Percentiles rank a stretch among this genome's conserved stretches.
Evolutionary conservation across 2,113 vertebrate species (phyloP).

Genomic region (Phainopepla nitens): DNA sequence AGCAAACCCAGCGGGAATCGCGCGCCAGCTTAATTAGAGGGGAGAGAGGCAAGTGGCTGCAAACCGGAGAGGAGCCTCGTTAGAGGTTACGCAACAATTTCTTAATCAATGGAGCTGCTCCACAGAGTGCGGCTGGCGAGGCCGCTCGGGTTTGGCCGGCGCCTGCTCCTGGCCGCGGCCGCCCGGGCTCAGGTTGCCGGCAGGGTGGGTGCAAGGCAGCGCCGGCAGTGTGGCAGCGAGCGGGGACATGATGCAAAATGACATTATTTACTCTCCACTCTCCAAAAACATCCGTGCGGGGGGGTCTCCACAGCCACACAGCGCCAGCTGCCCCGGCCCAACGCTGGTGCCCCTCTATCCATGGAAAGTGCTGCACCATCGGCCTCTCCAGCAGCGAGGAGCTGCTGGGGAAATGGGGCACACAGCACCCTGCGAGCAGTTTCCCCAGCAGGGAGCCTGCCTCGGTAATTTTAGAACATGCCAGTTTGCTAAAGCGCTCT

Average conservation of each 20-base stretch:
- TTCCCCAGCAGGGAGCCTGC: neutral
- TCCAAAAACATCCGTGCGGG: accelerated
- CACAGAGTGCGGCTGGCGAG: neutral
- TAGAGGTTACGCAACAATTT: constrained; percentile 24
- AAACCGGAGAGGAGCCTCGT: neutral
- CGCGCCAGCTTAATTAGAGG: neutral
- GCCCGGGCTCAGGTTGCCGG: neutral
- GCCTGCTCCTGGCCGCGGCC: neutral
- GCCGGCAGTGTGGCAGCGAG: neutral
- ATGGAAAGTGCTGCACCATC: accelerated
- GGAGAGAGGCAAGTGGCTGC: neutral
- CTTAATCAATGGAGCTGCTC: constrained; percentile 22
- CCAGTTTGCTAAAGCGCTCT: neutral
- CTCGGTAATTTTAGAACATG: neutral
- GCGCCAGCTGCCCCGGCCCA: neutral
- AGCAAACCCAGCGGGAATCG: neutral
- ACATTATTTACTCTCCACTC: neutral
- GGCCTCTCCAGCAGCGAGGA: neutral
- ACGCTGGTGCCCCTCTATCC: neutral
- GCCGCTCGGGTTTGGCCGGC: neutral
- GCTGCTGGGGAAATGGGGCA: neutral
- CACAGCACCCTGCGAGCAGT: neutral
- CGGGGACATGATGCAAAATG: neutral
- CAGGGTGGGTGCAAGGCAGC: neutral
- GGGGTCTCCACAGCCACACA: neutral